Percentiles rank a stretch among this genome's conserved stretches.
phyloP scores from a whole-genome alignment of 1,140 invertebrate genomes.

The Whitmania pigra region DNA sequence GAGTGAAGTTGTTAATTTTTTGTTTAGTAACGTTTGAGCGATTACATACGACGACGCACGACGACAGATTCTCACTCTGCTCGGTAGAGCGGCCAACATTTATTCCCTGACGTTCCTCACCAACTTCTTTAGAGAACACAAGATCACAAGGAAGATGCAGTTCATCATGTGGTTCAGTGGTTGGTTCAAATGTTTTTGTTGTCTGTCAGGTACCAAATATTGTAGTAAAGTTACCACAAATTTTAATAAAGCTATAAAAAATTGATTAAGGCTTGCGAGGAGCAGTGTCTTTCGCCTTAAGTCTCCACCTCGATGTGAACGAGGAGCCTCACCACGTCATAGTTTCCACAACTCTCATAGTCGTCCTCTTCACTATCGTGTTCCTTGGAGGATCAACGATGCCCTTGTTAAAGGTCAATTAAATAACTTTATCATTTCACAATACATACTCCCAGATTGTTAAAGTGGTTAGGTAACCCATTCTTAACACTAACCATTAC shows the following conservation, averaged over 20 bases:
- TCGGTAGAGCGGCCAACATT: conserved; percentile 89
- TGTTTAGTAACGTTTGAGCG: not conserved
- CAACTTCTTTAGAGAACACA: conserved; percentile 91
- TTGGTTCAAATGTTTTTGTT: conserved; percentile 37
- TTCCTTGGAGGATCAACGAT: conserved; percentile 87
- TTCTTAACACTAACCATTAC: no score
- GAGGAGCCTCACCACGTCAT: conserved; percentile 74
- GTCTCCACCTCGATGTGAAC: conserved; percentile 78
- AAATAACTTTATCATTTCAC: not conserved
- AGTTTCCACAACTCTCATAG: conserved; percentile 90
- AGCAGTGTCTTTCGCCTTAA: conserved; percentile 92
- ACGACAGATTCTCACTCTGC: conserved; percentile 60
- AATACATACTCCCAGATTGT: no score
- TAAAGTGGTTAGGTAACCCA: no score
- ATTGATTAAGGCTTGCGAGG: conserved; percentile 64
- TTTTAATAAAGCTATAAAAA: not conserved
- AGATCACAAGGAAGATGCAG: conserved; percentile 95
- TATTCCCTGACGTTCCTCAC: conserved; percentile 84
- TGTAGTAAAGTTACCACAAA: not conserved
- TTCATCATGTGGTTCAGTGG: conserved; percentile 99
- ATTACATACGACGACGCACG: not conserved
- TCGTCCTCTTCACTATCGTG: conserved; percentile 86
- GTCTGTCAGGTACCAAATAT: not conserved
- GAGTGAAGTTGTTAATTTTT: conserved; percentile 29
- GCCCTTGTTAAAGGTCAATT: conserved; percentile 63